Base-by-base conservation (phyloP, 2,888 invertebrate genomes). In the Priapulus caudatus region DNA sequence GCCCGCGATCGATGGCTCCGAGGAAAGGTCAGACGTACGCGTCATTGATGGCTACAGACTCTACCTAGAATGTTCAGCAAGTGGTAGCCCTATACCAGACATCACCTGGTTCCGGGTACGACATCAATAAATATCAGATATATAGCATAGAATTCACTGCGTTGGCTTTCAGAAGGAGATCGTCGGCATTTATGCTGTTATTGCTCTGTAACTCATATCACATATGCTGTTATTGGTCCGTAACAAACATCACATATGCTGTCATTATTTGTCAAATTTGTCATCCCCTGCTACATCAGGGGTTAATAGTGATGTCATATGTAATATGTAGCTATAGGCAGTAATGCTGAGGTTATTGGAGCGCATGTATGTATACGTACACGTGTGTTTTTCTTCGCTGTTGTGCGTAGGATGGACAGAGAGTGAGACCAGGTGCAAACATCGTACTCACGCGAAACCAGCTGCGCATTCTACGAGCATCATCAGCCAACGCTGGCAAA, bases 401-500 rank as follows among this genome's bases (percentile, higher is more conserved):
- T 10, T 33, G 33, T 33, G 33, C n/a, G 33, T 33, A 33, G 33
- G 33, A 33, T 33, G 33, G 33, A 33, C 10, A 10, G n/a, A 33
- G 33, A 33, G 33, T 33, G 33, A 33, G n/a, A 33, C 33, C 33
- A 10, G 33, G 33, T 10, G 10, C 33, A 10, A 33, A 33, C n/a
- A 33, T 33, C 10, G 33, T 33, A 10, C 33, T 33, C 10, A 33
- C 33, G n/a, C 10, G 33, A 33, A 33, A 33, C 33, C 33, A 33
- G 33, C 33, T 33, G 10, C 33, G 33, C 10, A 33, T 33, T 33
- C 33, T 33, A 33, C 33, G 63, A 33, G 52, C 61, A 0, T 57
- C 56, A 2, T 49, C 58, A 16, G 47, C 43, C 1, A 64, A 65
- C 50, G 63, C 63, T 52, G 64, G 63, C 33, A 57, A 53, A 3